Percentiles rank a stretch among this genome's conserved stretches.
These are phyloP conservation scores for Prostheceraeus crozeri DNA, from an alignment of 2,888 invertebrate genomes.

Conservation along the genomic window DNA sequence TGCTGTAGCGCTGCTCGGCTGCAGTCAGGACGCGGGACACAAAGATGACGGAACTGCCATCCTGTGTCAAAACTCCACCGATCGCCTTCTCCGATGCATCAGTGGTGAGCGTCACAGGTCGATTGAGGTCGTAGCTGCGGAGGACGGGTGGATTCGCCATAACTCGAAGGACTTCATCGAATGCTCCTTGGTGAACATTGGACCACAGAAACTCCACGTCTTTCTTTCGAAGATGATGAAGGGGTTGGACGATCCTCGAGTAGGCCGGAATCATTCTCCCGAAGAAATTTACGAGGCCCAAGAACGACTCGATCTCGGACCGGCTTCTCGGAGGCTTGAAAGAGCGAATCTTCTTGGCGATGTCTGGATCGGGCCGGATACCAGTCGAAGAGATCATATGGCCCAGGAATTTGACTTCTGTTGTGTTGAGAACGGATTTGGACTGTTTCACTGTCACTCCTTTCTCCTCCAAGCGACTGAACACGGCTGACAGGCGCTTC, in stretches of 20 bases:
- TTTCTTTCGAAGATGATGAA: constrained; percentile 22
- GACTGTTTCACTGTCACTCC: too few relatives aligned
- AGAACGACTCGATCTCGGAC: constrained; percentile 29
- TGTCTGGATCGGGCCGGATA: constrained; percentile 26
- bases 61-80: constrained; percentile 20
- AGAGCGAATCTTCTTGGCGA: constrained; percentile 21
- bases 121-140: constrained; percentile 25
- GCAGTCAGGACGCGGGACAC: constrained; percentile 29
- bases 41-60: constrained; percentile 34
- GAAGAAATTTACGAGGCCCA: constrained; percentile 27
- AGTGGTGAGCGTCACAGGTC: constrained; percentile 23
- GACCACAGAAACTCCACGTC: constrained; percentile 18
- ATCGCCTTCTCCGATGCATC: constrained; percentile 35
- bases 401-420: constrained; percentile 19
- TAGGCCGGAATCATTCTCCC: constrained; percentile 17
- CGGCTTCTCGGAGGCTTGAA: constrained; percentile 17
- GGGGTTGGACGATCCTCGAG: constrained; percentile 31
- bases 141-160: constrained; percentile 32
- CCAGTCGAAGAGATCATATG: constrained; percentile 29
- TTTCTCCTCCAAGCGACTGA: constrained; percentile 8
- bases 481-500: constrained; percentile 8
- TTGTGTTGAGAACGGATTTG: constrained; percentile 32
- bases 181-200: constrained; percentile 6
- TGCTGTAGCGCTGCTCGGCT: constrained; percentile 27
- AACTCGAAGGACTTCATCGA: constrained; percentile 12